Percentiles rank a stretch among this genome's conserved stretches.
Conservation (phyloP, 2,113 vertebrate species). For the Xyrauchen texanus region DNA sequence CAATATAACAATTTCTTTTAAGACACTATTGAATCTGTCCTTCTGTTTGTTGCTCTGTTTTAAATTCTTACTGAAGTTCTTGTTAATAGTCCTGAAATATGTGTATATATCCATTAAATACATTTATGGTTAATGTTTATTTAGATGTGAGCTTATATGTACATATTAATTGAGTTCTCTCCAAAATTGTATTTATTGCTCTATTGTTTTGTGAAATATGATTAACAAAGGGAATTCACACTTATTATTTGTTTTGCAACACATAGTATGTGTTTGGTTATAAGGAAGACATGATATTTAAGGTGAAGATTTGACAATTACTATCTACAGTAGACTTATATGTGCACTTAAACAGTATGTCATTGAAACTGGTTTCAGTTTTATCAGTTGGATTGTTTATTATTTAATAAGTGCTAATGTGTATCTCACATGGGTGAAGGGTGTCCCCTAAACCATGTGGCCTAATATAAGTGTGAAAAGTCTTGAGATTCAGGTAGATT, state of each 20-base stretch:
- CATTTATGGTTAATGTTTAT: conserved; percentile 30
- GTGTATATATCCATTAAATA: conserved; percentile 21
- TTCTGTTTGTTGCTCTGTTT: not conserved
- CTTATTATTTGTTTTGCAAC: conserved; percentile 17
- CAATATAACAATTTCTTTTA: conserved; percentile 20
- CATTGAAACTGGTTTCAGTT: not conserved
- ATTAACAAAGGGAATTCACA: not conserved
- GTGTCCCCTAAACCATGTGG: not conserved
- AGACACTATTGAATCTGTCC: conserved; percentile 1
- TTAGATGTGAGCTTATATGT: conserved; percentile 8
- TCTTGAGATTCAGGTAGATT: not conserved
- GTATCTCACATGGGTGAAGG: not conserved
- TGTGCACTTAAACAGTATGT: not conserved
- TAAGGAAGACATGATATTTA: too few species aligned
- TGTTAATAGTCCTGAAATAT: conserved; percentile 24
- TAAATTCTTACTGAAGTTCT: not conserved
- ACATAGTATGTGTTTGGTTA: not conserved
- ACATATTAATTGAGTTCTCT: conserved; percentile 1
- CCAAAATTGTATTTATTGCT: conserved; percentile 21
- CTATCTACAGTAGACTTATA: conserved; percentile 3
- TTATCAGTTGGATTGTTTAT: too few species aligned
- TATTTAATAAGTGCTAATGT: too few species aligned
- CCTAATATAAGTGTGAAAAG: not conserved
- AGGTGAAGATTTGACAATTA: too few species aligned
- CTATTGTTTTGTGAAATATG: not conserved